Evolutionary conservation across 2,113 vertebrate genomes (phyloP).

Genomic region (Trogon surrucura): DNA sequence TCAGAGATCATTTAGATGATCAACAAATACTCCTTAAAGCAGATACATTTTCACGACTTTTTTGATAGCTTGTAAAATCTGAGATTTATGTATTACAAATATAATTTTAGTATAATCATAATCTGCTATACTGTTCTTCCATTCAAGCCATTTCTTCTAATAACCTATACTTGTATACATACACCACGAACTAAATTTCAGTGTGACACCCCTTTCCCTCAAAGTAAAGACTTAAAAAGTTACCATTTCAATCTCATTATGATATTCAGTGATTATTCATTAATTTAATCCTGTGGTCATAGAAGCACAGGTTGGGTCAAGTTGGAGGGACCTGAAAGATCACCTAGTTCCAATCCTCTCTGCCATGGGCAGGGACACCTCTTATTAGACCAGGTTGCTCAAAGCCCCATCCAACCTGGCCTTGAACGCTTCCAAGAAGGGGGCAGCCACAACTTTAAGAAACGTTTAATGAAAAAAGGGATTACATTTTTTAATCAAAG

Average conservation of each 20-base stretch:
- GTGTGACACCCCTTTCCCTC: too few relatives aligned
- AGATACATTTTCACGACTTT: neutral
- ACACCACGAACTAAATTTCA: neutral
- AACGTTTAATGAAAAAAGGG: too few relatives aligned
- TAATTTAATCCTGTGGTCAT: neutral
- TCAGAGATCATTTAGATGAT: neutral
- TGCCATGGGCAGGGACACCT: too few relatives aligned
- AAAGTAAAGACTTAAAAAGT: too few relatives aligned
- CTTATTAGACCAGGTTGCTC: neutral
- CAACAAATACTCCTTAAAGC: neutral
- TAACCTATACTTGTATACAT: neutral
- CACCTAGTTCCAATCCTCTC: too few relatives aligned
- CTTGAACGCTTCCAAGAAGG: neutral
- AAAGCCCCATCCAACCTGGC: neutral
- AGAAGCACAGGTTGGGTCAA: neutral
- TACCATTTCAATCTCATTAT: neutral
- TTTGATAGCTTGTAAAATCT: neutral
- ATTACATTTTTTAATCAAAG: too few relatives aligned
- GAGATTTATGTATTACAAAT: neutral
- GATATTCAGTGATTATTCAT: neutral
- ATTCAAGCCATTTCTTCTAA: neutral
- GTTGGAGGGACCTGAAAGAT: neutral
- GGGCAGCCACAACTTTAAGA: too few relatives aligned
- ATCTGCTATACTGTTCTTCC: neutral
- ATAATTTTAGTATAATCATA: neutral